Evolutionary conservation across 2,113 vertebrate genomes (phyloP), one percentile per base, ranked within the genome.

Genomic region (Muscicapa adusta): DNA sequence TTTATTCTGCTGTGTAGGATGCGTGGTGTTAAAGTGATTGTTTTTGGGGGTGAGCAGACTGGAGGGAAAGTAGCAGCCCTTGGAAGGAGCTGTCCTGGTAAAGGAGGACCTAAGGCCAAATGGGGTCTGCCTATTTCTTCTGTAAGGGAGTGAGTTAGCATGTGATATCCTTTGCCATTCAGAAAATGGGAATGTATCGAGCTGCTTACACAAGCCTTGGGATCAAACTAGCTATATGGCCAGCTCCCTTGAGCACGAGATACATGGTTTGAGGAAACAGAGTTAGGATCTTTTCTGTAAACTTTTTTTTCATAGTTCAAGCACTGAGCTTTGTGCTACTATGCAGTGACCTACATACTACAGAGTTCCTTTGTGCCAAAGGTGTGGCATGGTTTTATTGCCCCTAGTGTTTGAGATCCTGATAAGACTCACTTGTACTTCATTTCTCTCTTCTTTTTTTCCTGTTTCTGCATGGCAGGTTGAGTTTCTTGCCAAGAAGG

Each of bases 21-120:
- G 6, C 0, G 0, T 60, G n/a, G 2, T 79, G 14, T 51, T 80
- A 22, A 88, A 67, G 45, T 68, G 1, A n/a, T 61, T 67, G 15
- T 12, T 80, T 57, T 80, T 18, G 33, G 74, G 23, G 43, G n/a
- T 75, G 18, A 77, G 18, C 19, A 56, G 24, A 43, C 25, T 61
- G 26, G 20, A 50, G 43, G 87, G 14, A 79, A 75, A 68, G 36
- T 29, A 83, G 34, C 33, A 79, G 29, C 36, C 22, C 23, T 88
- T 42, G 22, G 12, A 76, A 68, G 23, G 68, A 80, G 19, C 29
- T 65, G 18, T 45, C 20, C 33, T 83, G 18, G 18, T 89, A 36
- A 60, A n/a, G 43, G 58, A 61, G 31, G n/a, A 53, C 50, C 28
- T 25, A 61, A 50, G 63, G 45, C 75, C 33, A 38, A 16, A 13